Percentiles rank a stretch among this genome's conserved stretches.
Conservation (phyloP, 2,888 invertebrate species). For the Tipula vernalis region DNA sequence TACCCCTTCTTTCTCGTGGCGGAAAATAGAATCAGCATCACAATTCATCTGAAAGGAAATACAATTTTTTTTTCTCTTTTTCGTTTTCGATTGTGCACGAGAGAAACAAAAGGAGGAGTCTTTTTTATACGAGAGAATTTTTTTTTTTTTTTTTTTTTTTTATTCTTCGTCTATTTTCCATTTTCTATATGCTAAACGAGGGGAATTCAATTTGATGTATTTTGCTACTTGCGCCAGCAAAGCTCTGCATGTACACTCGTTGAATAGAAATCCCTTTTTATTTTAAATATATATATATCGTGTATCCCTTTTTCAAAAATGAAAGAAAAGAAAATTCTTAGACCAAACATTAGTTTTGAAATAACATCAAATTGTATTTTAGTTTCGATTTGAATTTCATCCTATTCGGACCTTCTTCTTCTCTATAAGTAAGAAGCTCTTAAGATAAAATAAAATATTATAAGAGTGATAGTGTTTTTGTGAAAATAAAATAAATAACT, state of each 20-base stretch:
- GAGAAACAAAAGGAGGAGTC: not conserved
- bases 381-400: not conserved
- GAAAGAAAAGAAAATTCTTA: slow-evolving; percentile 29
- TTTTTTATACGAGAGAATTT: not conserved
- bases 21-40: not conserved
- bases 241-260: not conserved
- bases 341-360: slow-evolving; percentile 37
- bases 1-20: not conserved
- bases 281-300: not conserved
- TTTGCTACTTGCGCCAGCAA: not conserved
- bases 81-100: not conserved
- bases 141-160: too few relatives aligned
- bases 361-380: slow-evolving; percentile 25
- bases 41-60: not conserved
- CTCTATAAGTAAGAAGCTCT: slow-evolving; percentile 7
- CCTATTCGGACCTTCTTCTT: slow-evolving; percentile 4
- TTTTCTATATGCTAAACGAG: not conserved
- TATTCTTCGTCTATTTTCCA: not conserved
- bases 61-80: not conserved
- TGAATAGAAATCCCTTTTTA: not conserved
- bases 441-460: slow-evolving; percentile 9
- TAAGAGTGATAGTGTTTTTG: slow-evolving; percentile 13
- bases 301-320: not conserved
- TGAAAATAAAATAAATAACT: slow-evolving; percentile 7
- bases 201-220: not conserved